A percentile compares a stretch with the other conserved stretches of the same genome.
phyloP scores from a whole-genome alignment of 2,888 invertebrate genomes.

The Melanotus villosus region DNA sequence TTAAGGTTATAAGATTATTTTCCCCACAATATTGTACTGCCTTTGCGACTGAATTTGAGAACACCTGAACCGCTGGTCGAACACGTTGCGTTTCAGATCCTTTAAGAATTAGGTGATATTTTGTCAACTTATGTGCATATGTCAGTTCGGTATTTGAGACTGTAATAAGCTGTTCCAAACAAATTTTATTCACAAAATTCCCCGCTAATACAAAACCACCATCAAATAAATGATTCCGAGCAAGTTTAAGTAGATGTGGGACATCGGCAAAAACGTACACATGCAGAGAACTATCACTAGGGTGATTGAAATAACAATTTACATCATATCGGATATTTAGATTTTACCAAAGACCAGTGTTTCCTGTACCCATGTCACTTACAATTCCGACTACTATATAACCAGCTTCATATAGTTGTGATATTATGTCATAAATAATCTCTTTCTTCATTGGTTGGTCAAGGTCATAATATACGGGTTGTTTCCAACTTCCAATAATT shows the following conservation, averaged over 20 bases:
- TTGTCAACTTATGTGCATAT: neutral
- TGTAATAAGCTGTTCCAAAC: neutral
- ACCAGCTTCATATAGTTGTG: conserved; percentile 44
- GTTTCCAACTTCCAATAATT: conserved; percentile 50
- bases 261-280: neutral
- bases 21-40: neutral
- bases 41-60: neutral
- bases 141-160: neutral
- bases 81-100: neutral
- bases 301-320: conserved; percentile 44
- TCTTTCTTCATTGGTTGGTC: conserved; percentile 52
- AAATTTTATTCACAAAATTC: neutral
- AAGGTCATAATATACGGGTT: conserved; percentile 54
- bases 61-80: neutral
- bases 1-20: neutral
- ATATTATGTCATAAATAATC: conserved; percentile 49
- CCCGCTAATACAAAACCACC: conserved; percentile 1
- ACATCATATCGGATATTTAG: conserved; percentile 44
- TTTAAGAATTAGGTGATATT: neutral
- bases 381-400: conserved; percentile 53
- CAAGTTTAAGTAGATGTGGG: neutral
- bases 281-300: conserved; percentile 37
- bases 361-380: conserved; percentile 52
- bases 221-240: neutral
- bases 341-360: conserved; percentile 43